Percentiles rank a stretch among this genome's conserved stretches.
Conservation (phyloP, 2,113 vertebrate genomes). For the Melanerpes aurifrons region DNA sequence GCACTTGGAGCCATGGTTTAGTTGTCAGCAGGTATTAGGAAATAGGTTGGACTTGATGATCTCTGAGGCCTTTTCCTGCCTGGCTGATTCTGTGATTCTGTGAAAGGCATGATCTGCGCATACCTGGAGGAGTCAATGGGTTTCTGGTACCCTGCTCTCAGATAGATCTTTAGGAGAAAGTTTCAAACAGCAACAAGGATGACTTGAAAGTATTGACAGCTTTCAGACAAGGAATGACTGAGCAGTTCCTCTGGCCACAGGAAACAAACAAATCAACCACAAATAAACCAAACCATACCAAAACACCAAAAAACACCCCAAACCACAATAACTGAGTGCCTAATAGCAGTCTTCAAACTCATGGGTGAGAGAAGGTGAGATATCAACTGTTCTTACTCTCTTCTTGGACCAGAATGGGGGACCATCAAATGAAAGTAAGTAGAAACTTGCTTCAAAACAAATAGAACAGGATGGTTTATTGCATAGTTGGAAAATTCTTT, state of each 20-base stretch:
- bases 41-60: too few species aligned
- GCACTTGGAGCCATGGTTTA: too few species aligned
- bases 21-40: too few species aligned
- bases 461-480: background rate
- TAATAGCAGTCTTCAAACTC: background rate
- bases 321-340: too few species aligned
- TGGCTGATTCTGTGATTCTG: too few species aligned
- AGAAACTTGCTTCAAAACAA: background rate
- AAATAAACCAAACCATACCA: too few species aligned
- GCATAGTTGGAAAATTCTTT: background rate
- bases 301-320: too few species aligned
- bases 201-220: background rate
- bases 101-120: background rate
- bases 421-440: background rate
- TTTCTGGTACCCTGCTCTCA: background rate
- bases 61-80: too few species aligned
- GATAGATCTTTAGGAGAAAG: rapidly evolving
- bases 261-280: background rate
- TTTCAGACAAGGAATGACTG: background rate
- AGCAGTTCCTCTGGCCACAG: background rate
- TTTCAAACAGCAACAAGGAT: background rate
- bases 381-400: background rate
- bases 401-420: background rate
- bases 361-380: background rate
- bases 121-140: background rate